A percentile compares a stretch with the other conserved stretches of the same genome.
Conservation (phyloP, 1,140 invertebrate genomes). For the Melitaea cinxia region DNA sequence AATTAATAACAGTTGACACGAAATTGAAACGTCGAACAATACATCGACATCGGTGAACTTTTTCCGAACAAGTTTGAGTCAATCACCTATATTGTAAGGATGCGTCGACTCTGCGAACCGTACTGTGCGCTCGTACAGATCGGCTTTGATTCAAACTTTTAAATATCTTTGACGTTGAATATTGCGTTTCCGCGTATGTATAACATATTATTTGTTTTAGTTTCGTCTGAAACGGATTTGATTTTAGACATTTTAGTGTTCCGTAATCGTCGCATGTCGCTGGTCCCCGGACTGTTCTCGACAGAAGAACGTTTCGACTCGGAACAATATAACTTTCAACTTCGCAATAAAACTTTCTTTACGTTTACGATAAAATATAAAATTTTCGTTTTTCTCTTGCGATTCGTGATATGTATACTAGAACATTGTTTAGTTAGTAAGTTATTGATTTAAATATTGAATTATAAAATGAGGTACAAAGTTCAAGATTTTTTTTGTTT, state of each 20-base stretch:
- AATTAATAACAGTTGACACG: constrained; percentile 57
- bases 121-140: constrained; percentile 65
- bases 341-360: constrained; percentile 21
- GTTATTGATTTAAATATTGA: too few relatives aligned
- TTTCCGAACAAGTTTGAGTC: constrained; percentile 62
- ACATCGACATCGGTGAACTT: constrained; percentile 65
- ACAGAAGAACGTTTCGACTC: constrained; percentile 20
- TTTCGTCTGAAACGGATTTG: constrained; percentile 25
- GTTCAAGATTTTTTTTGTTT: too few relatives aligned
- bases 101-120: constrained; percentile 67
- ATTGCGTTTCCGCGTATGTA: constrained; percentile 73
- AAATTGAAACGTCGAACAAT: constrained; percentile 58
- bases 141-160: constrained; percentile 77
- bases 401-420: too few relatives aligned
- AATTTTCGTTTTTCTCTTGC: not conserved
- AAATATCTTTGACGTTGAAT: constrained; percentile 72
- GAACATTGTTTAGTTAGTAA: too few relatives aligned
- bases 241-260: constrained; percentile 40
- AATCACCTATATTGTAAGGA: constrained; percentile 79
- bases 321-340: constrained; percentile 14
- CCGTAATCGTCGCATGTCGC: constrained; percentile 25
- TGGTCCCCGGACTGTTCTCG: constrained; percentile 33
- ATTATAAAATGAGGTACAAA: too few relatives aligned
- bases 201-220: constrained; percentile 65
- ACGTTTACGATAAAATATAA: constrained; percentile 13